A percentile compares a stretch with the other conserved stretches of the same genome.
Evolutionary conservation across 2,113 vertebrate genomes (phyloP).

Genomic region (Toxotes jaculatrix): DNA sequence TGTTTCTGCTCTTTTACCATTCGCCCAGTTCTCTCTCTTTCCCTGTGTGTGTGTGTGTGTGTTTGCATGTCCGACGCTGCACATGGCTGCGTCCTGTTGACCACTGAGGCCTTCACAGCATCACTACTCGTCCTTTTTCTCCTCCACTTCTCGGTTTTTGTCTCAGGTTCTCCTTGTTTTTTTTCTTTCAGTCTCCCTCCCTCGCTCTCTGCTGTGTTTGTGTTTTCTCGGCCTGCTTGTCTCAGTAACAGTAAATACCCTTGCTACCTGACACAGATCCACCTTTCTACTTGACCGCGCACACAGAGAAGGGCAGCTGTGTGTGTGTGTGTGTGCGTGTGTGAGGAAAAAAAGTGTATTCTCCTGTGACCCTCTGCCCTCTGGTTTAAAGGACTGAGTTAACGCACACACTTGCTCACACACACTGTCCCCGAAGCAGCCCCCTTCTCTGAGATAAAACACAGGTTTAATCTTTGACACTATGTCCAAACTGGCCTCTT

Average conservation of each 20-base stretch:
- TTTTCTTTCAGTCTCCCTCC: conserved; percentile 3
- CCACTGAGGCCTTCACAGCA: conserved; percentile 45
- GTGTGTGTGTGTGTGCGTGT: conserved; percentile 34
- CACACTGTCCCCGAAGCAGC: conserved; percentile 49
- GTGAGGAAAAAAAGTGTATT: conserved; percentile 60
- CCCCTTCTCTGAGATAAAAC: conserved; percentile 76
- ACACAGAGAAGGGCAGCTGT: conserved; percentile 70
- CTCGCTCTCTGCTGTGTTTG: conserved; percentile 58
- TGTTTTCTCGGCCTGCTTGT: conserved; percentile 72
- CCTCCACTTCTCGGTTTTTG: conserved; percentile 39
- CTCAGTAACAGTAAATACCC: conserved; percentile 83
- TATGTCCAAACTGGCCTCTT: conserved; percentile 88
- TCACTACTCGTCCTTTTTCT: conserved; percentile 9
- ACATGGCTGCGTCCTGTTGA: conserved; percentile 57
- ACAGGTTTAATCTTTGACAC: conserved; percentile 86
- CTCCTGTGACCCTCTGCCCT: conserved; percentile 78
- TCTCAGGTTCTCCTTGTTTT: conserved; percentile 32
- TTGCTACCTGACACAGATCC: conserved; percentile 81
- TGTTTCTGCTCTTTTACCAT: conserved; percentile 28
- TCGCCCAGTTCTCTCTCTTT: not conserved
- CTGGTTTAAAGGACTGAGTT: conserved; percentile 71
- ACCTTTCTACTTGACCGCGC: conserved; percentile 82
- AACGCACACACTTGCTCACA: conserved; percentile 29
- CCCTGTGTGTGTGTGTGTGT: not conserved
- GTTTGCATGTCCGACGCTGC: conserved; percentile 28